These are phyloP conservation scores for Dynastes grantii DNA, from an alignment of 2,888 invertebrate genomes.

Conservation along the genomic window DNA sequence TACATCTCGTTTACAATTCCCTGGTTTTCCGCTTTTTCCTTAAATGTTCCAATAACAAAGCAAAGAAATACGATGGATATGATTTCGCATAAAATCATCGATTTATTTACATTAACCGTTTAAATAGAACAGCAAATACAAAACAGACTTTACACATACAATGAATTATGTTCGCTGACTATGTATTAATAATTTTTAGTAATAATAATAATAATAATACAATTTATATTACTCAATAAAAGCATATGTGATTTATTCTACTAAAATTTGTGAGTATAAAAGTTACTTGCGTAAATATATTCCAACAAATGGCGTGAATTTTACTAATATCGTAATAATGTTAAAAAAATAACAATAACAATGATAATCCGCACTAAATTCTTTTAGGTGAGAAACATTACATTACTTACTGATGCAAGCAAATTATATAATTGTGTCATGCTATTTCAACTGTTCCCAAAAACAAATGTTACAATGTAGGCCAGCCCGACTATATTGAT, in stretches of 20 bases:
- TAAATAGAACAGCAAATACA: no score
- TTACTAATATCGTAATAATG: conserved; percentile 36
- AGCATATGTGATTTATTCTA: conserved; percentile 28
- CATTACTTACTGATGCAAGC: conserved; percentile 42
- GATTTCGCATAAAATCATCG: no score
- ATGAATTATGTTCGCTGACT: no score
- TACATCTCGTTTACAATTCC: no score
- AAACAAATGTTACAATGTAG: conserved; percentile 22
- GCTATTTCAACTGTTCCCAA: conserved; percentile 8
- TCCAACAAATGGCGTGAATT: conserved; percentile 38
- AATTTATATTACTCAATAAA: conserved; percentile 23
- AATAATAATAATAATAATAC: conserved; percentile 1
- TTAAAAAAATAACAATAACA: conserved; percentile 26
- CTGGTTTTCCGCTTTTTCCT: no score
- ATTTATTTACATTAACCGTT: no score
- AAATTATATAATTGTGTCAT: conserved; percentile 41
- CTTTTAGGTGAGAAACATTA: conserved; percentile 11
- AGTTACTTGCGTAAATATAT: conserved; percentile 32
- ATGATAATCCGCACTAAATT: conserved; percentile 9
- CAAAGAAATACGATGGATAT: no score
- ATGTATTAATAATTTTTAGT: conserved; percentile 9
- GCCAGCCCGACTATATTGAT: conserved; percentile 2
- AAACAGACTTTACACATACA: no score
- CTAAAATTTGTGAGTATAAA: conserved; percentile 42
- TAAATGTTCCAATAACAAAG: no score